These are phyloP conservation scores for Glyphotaelius pellucidus DNA, from an alignment of 2,888 invertebrate genomes.

Conservation along the genomic window DNA sequence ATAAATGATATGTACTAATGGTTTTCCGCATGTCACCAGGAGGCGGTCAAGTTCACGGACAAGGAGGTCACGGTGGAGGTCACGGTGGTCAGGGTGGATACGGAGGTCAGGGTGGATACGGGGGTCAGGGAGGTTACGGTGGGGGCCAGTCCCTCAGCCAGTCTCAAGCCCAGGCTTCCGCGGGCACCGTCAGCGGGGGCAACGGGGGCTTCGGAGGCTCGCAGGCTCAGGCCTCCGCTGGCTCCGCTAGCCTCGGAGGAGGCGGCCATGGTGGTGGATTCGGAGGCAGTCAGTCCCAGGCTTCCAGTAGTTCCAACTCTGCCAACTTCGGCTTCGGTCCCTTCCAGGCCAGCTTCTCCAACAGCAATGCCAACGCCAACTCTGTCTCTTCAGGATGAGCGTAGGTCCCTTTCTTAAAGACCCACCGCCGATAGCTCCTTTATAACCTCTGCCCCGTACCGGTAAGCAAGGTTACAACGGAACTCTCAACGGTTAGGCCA, in stretches of 20 bases:
- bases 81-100: slow-evolving; percentile 29
- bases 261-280: slow-evolving; percentile 65
- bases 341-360: slow-evolving; percentile 68
- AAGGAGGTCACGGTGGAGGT: slow-evolving; percentile 32
- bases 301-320: slow-evolving; percentile 68
- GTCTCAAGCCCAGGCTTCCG: slow-evolving; percentile 55
- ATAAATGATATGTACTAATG: background rate
- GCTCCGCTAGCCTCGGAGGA: slow-evolving; percentile 45
- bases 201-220: slow-evolving; percentile 60
- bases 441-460: background rate
- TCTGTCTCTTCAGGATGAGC: slow-evolving; percentile 56
- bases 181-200: slow-evolving; percentile 54
- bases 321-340: slow-evolving; percentile 69
- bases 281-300: slow-evolving; percentile 59
- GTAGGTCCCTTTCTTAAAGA: slow-evolving; percentile 32
- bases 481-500: background rate
- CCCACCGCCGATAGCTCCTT: background rate
- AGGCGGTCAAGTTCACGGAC: background rate
- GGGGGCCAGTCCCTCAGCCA: slow-evolving; percentile 65
- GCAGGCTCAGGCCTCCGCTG: slow-evolving; percentile 57
- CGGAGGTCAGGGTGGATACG: slow-evolving; percentile 27
- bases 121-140: slow-evolving; percentile 60
- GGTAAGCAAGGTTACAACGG: background rate
- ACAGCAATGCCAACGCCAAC: slow-evolving; percentile 63
- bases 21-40: background rate